A percentile compares a stretch with the other conserved stretches of the same genome.
Conservation (phyloP, 1,140 invertebrate genomes). For the Notospermus geniculatus region DNA sequence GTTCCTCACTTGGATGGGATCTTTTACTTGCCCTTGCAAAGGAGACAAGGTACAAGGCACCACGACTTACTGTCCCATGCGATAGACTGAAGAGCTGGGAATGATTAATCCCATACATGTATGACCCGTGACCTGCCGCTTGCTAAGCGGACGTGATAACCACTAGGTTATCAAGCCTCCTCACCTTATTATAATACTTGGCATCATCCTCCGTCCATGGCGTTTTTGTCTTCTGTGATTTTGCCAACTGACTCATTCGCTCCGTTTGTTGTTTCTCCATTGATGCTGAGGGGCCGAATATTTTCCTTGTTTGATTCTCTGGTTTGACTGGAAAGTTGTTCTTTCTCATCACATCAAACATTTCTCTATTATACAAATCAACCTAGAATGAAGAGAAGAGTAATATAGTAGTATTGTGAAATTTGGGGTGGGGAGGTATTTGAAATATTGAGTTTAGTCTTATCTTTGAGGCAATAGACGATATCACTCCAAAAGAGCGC, state of each 20-base stretch:
- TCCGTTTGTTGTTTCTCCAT: background rate
- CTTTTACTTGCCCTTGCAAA: too few species aligned
- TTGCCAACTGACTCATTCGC: constrained; percentile 61
- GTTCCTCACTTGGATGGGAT: too few species aligned
- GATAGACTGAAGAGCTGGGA: too few species aligned
- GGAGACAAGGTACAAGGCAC: too few species aligned
- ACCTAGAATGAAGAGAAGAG: too few species aligned
- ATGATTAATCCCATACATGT: too few species aligned
- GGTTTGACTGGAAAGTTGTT: constrained; percentile 25
- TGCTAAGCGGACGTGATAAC: too few species aligned
- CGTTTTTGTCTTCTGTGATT: constrained; percentile 59
- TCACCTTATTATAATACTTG: constrained; percentile 13
- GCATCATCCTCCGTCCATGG: constrained; percentile 15
- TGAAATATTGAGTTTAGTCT: constrained; percentile 52
- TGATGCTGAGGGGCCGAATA: background rate
- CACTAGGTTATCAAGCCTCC: too few species aligned
- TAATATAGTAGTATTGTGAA: constrained; percentile 33
- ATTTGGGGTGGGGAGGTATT: constrained; percentile 66
- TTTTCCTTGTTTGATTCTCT: background rate
- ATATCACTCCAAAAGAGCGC: too few species aligned
- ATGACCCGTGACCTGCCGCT: too few species aligned
- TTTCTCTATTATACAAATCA: background rate
- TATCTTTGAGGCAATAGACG: background rate
- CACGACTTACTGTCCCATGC: too few species aligned
- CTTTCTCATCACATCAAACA: constrained; percentile 16